phyloP scores from a whole-genome alignment of 2,888 invertebrate genomes.

The Furcula furcula region DNA sequence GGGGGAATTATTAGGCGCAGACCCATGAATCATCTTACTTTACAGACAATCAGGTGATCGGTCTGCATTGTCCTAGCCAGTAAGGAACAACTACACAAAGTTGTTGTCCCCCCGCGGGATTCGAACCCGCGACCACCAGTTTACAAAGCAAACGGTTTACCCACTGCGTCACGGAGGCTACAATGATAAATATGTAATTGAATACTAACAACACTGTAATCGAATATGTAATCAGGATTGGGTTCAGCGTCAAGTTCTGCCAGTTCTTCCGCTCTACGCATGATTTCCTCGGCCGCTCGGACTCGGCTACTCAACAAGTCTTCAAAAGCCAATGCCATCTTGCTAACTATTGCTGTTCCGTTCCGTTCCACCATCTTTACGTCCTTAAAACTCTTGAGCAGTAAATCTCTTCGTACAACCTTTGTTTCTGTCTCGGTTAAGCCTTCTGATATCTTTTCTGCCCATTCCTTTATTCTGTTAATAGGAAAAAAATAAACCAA shows the following conservation, averaged over 20 bases:
- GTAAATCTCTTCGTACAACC: constrained; percentile 52
- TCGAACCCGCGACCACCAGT: too few species aligned
- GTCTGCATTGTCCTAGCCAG: too few species aligned
- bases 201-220: constrained; percentile 59
- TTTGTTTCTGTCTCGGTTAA: constrained; percentile 49
- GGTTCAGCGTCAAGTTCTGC: constrained; percentile 30
- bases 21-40: too few species aligned
- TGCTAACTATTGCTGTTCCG: constrained; percentile 59
- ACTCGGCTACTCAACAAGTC: constrained; percentile 50
- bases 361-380: constrained; percentile 53
- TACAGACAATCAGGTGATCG: too few species aligned
- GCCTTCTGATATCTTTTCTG: constrained; percentile 51
- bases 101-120: too few species aligned
- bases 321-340: constrained; percentile 50
- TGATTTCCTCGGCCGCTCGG: constrained; percentile 60
- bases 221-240: constrained; percentile 48
- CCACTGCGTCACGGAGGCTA: too few species aligned
- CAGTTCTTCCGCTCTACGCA: constrained; percentile 60
- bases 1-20: too few species aligned
- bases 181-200: too few species aligned
- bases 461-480: constrained; percentile 62
- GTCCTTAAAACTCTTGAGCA: constrained; percentile 53
- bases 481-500: neutral
- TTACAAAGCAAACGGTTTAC: too few species aligned
- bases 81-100: too few species aligned